Conservation (phyloP, 1,140 invertebrate species). For the Oedothorax gibbosus region DNA sequence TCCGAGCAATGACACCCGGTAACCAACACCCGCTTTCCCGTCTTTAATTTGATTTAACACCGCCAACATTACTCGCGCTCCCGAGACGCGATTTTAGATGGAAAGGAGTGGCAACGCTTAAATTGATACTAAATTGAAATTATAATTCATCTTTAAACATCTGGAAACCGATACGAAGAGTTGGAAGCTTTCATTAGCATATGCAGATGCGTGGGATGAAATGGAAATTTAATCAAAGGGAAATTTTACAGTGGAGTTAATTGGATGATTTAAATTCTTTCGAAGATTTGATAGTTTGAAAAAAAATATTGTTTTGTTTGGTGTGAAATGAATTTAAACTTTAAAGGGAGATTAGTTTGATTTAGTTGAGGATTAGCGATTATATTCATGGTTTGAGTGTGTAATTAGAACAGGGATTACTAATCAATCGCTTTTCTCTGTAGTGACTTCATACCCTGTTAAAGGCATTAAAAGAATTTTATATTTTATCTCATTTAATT, state of each 20-base stretch:
- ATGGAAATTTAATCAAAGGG: constrained; percentile 45
- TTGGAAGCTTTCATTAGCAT: constrained; percentile 45
- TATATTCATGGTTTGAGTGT: too few relatives aligned
- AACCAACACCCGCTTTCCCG: constrained; percentile 5
- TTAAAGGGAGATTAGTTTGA: too few relatives aligned
- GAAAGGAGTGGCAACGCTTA: constrained; percentile 46
- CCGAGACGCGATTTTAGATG: constrained; percentile 40
- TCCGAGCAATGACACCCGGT: constrained; percentile 22
- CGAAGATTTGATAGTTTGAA: not conserved
- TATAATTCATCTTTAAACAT: constrained; percentile 59
- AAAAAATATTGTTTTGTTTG: too few relatives aligned
- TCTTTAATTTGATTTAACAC: constrained; percentile 40
- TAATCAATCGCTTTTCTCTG: too few relatives aligned
- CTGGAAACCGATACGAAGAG: constrained; percentile 43
- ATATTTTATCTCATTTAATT: too few relatives aligned
- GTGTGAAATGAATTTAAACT: too few relatives aligned
- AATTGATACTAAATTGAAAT: constrained; percentile 59
- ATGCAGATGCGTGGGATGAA: constrained; percentile 51
- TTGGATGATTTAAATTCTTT: constrained; percentile 57
- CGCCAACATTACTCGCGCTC: constrained; percentile 33
- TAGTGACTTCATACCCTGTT: too few relatives aligned
- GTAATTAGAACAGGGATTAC: too few relatives aligned
- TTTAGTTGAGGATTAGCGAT: too few relatives aligned
- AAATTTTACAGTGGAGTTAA: constrained; percentile 48
- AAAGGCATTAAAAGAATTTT: too few relatives aligned